Conservation (phyloP, 2,797 vertebrate genomes). For the Anabacerthia variegaticeps region DNA sequence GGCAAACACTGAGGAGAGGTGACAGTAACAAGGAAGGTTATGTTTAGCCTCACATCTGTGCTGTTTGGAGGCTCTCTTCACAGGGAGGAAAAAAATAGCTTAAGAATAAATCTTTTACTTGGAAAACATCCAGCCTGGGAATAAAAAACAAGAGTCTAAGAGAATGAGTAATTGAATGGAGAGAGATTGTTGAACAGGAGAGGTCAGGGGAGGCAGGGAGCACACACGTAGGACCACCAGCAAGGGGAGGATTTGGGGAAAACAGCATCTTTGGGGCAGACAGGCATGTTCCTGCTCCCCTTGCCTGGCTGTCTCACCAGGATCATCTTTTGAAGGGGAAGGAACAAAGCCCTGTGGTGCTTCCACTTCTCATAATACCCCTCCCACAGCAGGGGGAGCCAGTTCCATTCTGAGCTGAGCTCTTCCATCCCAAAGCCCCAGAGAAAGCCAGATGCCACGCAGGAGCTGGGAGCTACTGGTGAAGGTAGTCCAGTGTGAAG, state of each 20-base stretch:
- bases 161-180: background rate
- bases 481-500: background rate
- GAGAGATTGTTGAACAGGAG: background rate
- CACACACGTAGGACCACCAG: background rate
- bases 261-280: background rate
- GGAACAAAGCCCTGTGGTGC: background rate
- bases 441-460: background rate
- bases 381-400: background rate
- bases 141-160: background rate
- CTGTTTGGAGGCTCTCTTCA: background rate
- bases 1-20: slow-evolving; percentile 23
- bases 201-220: background rate
- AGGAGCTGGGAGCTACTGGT: background rate
- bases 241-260: background rate
- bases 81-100: background rate
- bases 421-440: background rate
- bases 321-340: background rate
- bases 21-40: slow-evolving; percentile 50
- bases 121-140: slow-evolving; percentile 37
- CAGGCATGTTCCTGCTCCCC: background rate
- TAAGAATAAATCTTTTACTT: slow-evolving; percentile 20
- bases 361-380: background rate
- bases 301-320: background rate
- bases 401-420: background rate
- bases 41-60: slow-evolving; percentile 53